Evolutionary conservation across 2,888 invertebrate species (phyloP).

Genomic region (Venusia cambrica): DNA sequence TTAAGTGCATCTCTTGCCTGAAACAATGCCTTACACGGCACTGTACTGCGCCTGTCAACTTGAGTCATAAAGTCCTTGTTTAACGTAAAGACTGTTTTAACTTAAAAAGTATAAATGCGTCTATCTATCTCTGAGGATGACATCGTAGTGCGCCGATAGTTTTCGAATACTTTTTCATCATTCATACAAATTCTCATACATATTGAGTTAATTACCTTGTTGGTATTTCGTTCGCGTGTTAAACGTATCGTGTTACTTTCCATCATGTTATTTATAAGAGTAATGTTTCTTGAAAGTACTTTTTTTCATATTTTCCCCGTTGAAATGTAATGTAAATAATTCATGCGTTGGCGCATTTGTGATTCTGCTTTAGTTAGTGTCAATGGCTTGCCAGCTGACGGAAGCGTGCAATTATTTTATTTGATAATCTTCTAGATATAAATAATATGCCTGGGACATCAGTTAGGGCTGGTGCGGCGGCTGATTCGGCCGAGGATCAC

Average conservation of each 20-base stretch:
- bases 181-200: conserved; percentile 37
- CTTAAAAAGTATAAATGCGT: no score
- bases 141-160: no score
- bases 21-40: no score
- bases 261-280: conserved; percentile 58
- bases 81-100: no score
- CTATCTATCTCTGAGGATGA: no score
- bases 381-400: background rate
- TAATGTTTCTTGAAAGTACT: conserved; percentile 59
- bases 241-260: conserved; percentile 56
- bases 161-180: conserved; percentile 9
- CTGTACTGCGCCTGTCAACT: no score
- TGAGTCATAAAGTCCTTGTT: no score
- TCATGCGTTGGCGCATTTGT: conserved; percentile 25
- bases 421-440: no score
- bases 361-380: conserved; percentile 2
- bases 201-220: conserved; percentile 47
- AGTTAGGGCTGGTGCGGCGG: no score
- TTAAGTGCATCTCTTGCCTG: no score
- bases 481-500: no score
- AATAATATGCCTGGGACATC: no score
- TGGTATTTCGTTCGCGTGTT: conserved; percentile 56
- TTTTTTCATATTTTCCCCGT: conserved; percentile 64
- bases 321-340: conserved; percentile 56
- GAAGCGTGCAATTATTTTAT: background rate